phyloP scores from a whole-genome alignment of 2,888 invertebrate genomes.

The Ichneumoninae sp. region DNA sequence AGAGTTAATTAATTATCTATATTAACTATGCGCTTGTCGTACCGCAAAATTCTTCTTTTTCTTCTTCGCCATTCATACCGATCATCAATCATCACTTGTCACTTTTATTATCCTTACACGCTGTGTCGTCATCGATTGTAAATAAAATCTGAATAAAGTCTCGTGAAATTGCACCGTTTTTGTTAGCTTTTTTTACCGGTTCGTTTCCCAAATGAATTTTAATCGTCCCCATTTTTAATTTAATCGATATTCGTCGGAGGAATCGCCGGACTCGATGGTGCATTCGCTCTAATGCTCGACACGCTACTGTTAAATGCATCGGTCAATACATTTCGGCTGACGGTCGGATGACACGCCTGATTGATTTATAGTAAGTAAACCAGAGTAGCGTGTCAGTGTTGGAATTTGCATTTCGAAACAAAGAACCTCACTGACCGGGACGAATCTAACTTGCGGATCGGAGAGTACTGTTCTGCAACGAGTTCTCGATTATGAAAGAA shows the following conservation, averaged over 20 bases:
- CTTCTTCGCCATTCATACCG: slow-evolving; percentile 29
- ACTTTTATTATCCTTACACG: slow-evolving; percentile 20
- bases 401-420: slow-evolving; percentile 74
- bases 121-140: slow-evolving; percentile 34
- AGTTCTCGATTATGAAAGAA: slow-evolving; percentile 38
- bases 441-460: slow-evolving; percentile 11
- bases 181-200: not conserved
- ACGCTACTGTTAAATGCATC: slow-evolving; percentile 43
- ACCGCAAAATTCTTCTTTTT: not conserved
- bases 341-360: slow-evolving; percentile 56
- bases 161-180: not conserved
- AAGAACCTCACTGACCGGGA: slow-evolving; percentile 5
- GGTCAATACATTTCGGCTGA: not conserved
- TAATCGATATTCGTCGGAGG: not conserved
- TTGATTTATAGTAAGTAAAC: slow-evolving; percentile 82
- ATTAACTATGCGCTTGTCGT: not conserved
- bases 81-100: slow-evolving; percentile 25
- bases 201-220: not conserved
- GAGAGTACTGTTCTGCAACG: slow-evolving; percentile 13
- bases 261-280: slow-evolving; percentile 13
- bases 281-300: slow-evolving; percentile 43
- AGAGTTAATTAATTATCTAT: not conserved
- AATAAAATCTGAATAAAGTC: slow-evolving; percentile 39
- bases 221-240: not conserved
- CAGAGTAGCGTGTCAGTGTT: slow-evolving; percentile 80